These are phyloP conservation scores for Ganaspis sp. DNA, from an alignment of 1,140 invertebrate species.

Conservation along the genomic window DNA sequence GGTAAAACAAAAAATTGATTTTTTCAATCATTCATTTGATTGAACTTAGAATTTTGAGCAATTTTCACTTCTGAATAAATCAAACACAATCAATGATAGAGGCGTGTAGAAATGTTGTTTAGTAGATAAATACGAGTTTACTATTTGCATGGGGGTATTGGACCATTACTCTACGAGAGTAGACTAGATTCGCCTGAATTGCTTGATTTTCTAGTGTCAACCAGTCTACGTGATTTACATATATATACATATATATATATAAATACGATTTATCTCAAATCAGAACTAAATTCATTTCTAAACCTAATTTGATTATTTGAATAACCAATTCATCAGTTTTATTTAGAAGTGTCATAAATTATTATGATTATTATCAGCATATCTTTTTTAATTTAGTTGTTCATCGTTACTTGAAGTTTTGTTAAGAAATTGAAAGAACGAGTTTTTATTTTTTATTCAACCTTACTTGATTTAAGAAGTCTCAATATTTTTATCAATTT, in stretches of 20 bases:
- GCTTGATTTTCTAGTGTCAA: slow-evolving; percentile 27
- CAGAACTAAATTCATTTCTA: neutral
- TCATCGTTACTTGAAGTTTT: too few species aligned
- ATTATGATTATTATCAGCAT: too few species aligned
- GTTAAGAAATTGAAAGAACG: too few species aligned
- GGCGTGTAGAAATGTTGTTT: neutral
- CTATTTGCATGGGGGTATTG: slow-evolving; percentile 11
- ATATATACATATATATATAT: slow-evolving; percentile 18
- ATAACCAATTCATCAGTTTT: too few species aligned
- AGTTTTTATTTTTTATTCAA: too few species aligned
- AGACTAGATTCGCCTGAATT: slow-evolving; percentile 22
- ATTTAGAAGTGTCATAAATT: too few species aligned
- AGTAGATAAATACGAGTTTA: slow-evolving; percentile 17
- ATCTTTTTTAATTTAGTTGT: too few species aligned
- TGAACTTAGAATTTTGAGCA: neutral
- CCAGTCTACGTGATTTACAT: slow-evolving; percentile 12
- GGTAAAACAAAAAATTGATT: too few species aligned
- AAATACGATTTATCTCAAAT: neutral
- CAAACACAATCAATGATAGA: slow-evolving; percentile 1
- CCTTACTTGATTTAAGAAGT: too few species aligned
- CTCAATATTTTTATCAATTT: too few species aligned
- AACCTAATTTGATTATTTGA: neutral
- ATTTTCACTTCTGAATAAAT: neutral
- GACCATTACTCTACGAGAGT: slow-evolving; percentile 9
- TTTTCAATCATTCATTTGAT: too few species aligned